Conservation (phyloP, 2,888 invertebrate genomes). For the Calameuta filiformis region DNA sequence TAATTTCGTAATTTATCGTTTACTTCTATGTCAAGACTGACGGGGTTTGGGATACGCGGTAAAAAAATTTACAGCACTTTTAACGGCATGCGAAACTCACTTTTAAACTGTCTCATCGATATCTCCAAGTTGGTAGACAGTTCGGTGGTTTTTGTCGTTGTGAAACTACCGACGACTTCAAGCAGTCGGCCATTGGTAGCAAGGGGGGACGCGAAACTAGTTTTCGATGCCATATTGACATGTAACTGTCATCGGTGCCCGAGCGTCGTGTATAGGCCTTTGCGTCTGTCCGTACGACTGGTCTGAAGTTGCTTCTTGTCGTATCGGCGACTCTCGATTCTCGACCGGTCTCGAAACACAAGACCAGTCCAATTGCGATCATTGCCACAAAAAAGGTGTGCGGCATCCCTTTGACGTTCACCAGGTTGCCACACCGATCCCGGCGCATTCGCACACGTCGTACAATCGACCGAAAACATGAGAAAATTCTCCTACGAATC, state of each 20-base stretch:
- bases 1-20: background rate
- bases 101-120: conserved; percentile 14
- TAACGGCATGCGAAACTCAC: conserved; percentile 12
- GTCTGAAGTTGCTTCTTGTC: conserved; percentile 12
- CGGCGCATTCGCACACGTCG: background rate
- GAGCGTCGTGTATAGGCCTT: conserved; percentile 28
- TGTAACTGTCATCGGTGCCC: conserved; percentile 61
- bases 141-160: background rate
- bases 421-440: background rate
- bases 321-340: conserved; percentile 42
- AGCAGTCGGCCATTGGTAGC: background rate
- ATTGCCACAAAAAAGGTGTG: conserved; percentile 56
- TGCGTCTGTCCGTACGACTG: conserved; percentile 16
- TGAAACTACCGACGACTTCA: conserved; percentile 5
- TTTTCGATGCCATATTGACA: conserved; percentile 63
- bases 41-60: background rate
- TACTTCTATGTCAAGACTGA: background rate
- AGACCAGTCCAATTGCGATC: conserved; percentile 55
- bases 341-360: conserved; percentile 34
- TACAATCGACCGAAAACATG: background rate
- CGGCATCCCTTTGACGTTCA: conserved; percentile 40
- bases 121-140: background rate
- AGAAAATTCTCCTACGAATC: background rate
- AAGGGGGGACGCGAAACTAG: conserved; percentile 30
- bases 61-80: background rate